These are phyloP conservation scores for Psilanteris sp. DNA, from an alignment of 1,140 invertebrate genomes.

Conservation along the genomic window DNA sequence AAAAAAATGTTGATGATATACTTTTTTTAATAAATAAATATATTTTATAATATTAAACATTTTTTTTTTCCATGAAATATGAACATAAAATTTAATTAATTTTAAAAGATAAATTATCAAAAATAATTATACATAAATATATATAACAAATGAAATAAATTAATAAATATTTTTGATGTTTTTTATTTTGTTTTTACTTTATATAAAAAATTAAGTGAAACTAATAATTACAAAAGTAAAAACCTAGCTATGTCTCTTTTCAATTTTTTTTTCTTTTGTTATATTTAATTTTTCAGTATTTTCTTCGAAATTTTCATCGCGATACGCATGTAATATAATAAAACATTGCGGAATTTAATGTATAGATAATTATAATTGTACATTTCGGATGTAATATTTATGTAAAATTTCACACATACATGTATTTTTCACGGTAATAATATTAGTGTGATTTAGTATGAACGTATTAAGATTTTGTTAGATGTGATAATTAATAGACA, in stretches of 20 bases:
- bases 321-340: slow-evolving; percentile 42
- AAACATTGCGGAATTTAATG: slow-evolving; percentile 48
- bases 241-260: slow-evolving; percentile 7
- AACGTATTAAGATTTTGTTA: slow-evolving; percentile 50
- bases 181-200: too few species aligned
- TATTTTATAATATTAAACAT: too few species aligned
- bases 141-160: too few species aligned
- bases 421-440: slow-evolving; percentile 55
- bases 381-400: slow-evolving; percentile 63
- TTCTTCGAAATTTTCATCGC: slow-evolving; percentile 18
- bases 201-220: too few species aligned
- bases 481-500: slow-evolving; percentile 49
- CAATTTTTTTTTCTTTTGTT: not conserved
- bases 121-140: too few species aligned
- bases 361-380: slow-evolving; percentile 62
- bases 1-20: too few species aligned
- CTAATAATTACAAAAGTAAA: too few species aligned
- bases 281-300: slow-evolving; percentile 2
- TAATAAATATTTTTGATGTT: too few species aligned
- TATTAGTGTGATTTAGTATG: slow-evolving; percentile 48
- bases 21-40: too few species aligned
- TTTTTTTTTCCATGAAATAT: too few species aligned
- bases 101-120: too few species aligned
- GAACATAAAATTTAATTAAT: too few species aligned
- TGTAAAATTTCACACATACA: slow-evolving; percentile 62